Evolutionary conservation across 1,140 invertebrate genomes (phyloP).

Genomic region (Temnothorax longispinosus): DNA sequence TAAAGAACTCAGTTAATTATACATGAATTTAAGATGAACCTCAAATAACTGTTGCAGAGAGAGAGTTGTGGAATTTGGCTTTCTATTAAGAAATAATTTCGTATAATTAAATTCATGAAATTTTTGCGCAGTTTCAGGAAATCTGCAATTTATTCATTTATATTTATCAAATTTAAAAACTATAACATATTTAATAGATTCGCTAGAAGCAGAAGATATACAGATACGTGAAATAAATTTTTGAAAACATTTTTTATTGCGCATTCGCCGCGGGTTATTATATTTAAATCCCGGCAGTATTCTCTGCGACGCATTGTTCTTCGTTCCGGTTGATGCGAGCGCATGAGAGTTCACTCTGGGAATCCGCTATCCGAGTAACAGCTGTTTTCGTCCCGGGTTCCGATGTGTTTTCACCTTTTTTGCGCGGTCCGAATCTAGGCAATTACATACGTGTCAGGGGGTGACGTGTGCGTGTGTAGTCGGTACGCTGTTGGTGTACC

Average conservation of each 20-base stretch:
- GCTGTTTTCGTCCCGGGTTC: constrained; percentile 65
- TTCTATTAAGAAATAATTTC: background rate
- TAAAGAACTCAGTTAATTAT: background rate
- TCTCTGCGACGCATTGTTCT: constrained; percentile 56
- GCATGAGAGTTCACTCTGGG: constrained; percentile 61
- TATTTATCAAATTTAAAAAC: background rate
- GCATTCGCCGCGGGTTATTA: constrained; percentile 73
- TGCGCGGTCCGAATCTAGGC: constrained; percentile 45
- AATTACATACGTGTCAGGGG: constrained; percentile 68
- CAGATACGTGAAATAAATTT: background rate
- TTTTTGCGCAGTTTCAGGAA: too few relatives aligned
- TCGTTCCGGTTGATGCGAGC: constrained; percentile 55
- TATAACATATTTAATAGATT: background rate
- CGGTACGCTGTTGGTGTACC: background rate
- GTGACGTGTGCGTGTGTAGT: background rate
- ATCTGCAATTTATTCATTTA: background rate
- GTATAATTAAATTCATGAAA: background rate
- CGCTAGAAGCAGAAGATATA: background rate
- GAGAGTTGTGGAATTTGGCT: background rate
- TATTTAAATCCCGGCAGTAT: constrained; percentile 73
- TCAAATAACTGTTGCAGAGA: background rate
- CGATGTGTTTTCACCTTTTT: constrained; percentile 55
- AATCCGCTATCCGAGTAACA: constrained; percentile 70
- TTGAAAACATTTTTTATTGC: constrained; percentile 62
- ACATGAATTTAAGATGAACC: background rate